These are phyloP conservation scores for Procavia capensis DNA, from an alignment of 2,113 vertebrate species.

Conservation along the genomic window DNA sequence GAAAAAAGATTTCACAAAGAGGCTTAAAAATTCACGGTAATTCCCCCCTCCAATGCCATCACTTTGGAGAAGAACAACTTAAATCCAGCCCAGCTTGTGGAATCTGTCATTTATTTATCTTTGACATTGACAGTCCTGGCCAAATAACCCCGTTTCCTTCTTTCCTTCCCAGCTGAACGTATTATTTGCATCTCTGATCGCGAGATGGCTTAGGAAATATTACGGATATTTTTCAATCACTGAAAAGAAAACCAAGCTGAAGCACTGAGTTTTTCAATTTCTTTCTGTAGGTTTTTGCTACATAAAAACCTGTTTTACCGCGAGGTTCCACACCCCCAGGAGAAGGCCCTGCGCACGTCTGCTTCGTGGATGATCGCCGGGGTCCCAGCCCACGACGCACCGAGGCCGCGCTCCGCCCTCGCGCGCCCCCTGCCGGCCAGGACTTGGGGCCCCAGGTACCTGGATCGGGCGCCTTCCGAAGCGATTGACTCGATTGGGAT, in stretches of 20 bases:
- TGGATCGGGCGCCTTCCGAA: slow-evolving; percentile 91
- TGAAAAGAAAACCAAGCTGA: slow-evolving; percentile 8
- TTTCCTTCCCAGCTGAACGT: neutral
- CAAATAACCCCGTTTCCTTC: neutral
- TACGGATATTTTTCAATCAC: neutral
- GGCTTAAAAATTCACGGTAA: neutral
- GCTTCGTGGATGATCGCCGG: neutral
- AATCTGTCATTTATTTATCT: slow-evolving; percentile 1
- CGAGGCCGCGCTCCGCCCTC: neutral
- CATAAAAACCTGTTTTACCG: neutral
- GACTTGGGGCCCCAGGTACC: slow-evolving; percentile 83
- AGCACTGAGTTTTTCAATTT: neutral
- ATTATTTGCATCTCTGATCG: neutral
- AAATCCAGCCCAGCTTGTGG: neutral
- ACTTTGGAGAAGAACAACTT: slow-evolving; percentile 14
- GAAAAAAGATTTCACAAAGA: neutral
- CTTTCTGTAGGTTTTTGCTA: slow-evolving; percentile 1
- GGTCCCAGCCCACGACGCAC: neutral
- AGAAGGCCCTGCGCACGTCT: neutral
- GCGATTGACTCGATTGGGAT: slow-evolving; percentile 87
- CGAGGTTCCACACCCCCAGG: neutral
- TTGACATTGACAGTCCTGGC: neutral
- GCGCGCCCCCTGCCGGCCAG: slow-evolving; percentile 74
- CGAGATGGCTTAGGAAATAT: neutral
- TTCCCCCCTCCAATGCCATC: neutral